These are phyloP conservation scores for Charanyca ferruginea DNA, from an alignment of 2,888 invertebrate species.

Conservation along the genomic window DNA sequence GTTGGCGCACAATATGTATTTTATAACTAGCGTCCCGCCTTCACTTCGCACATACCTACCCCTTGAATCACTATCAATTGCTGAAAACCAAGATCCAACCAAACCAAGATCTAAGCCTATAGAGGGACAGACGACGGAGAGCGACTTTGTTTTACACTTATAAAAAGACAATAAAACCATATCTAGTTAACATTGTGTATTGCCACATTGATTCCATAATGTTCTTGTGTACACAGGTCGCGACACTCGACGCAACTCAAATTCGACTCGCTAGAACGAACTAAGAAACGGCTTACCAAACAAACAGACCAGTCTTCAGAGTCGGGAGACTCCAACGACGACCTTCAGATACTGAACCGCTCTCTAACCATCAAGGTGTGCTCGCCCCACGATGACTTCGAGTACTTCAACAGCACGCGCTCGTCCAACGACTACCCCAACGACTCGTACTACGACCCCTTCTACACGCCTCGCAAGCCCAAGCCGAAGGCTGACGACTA, in stretches of 20 bases:
- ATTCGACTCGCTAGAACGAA: conserved; percentile 71
- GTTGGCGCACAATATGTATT: too few species aligned
- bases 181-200: background rate
- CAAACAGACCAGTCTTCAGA: conserved; percentile 83
- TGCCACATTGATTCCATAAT: background rate
- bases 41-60: too few species aligned
- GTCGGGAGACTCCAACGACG: conserved; percentile 87
- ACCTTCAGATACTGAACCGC: conserved; percentile 86
- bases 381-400: conserved; percentile 91
- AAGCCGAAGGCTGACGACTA: conserved; percentile 90
- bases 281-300: conserved; percentile 71
- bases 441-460: conserved; percentile 81
- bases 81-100: too few species aligned
- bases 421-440: conserved; percentile 81
- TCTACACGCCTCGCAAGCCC: conserved; percentile 78
- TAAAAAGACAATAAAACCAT: background rate
- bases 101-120: too few species aligned
- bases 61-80: too few species aligned
- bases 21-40: too few species aligned
- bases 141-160: too few species aligned
- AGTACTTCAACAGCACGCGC: conserved; percentile 90
- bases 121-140: too few species aligned
- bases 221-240: conserved; percentile 68
- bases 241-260: conserved; percentile 71
- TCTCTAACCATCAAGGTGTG: conserved; percentile 90